These are phyloP conservation scores for Netelia virgata DNA, from an alignment of 2,888 invertebrate genomes.

Conservation along the genomic window DNA sequence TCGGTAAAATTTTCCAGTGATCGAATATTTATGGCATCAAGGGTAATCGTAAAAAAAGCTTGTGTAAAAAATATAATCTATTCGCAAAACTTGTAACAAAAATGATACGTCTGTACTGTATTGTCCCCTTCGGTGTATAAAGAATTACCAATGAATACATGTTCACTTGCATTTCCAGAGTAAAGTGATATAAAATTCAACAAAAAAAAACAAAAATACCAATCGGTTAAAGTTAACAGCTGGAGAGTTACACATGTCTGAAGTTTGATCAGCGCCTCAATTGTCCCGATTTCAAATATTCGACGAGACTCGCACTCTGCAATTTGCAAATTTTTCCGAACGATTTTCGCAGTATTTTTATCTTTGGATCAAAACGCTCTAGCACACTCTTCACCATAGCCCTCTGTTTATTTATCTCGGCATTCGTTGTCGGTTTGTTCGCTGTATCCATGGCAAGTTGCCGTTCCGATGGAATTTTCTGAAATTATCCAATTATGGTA, in stretches of 20 bases:
- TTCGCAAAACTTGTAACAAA: background rate
- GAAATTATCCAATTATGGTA: constrained; percentile 12
- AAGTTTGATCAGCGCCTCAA: constrained; percentile 10
- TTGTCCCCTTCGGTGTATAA: background rate
- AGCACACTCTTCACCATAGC: constrained; percentile 69
- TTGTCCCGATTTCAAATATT: constrained; percentile 72
- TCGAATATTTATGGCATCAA: background rate
- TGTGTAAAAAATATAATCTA: background rate
- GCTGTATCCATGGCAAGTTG: constrained; percentile 40
- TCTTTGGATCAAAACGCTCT: constrained; percentile 75
- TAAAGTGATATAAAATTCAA: background rate
- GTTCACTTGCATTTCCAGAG: background rate
- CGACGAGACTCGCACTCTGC: constrained; percentile 69
- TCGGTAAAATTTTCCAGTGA: background rate
- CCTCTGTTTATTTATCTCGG: constrained; percentile 29
- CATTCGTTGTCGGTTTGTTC: background rate
- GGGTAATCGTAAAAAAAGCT: background rate
- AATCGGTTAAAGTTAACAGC: background rate
- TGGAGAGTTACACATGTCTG: background rate
- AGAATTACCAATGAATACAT: background rate
- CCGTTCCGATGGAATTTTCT: constrained; percentile 55
- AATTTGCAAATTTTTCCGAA: constrained; percentile 72
- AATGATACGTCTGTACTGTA: background rate
- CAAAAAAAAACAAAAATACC: background rate
- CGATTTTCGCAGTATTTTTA: constrained; percentile 62